Base-by-base conservation (phyloP, 2,113 vertebrate species). In the Syrmaticus mikado region DNA sequence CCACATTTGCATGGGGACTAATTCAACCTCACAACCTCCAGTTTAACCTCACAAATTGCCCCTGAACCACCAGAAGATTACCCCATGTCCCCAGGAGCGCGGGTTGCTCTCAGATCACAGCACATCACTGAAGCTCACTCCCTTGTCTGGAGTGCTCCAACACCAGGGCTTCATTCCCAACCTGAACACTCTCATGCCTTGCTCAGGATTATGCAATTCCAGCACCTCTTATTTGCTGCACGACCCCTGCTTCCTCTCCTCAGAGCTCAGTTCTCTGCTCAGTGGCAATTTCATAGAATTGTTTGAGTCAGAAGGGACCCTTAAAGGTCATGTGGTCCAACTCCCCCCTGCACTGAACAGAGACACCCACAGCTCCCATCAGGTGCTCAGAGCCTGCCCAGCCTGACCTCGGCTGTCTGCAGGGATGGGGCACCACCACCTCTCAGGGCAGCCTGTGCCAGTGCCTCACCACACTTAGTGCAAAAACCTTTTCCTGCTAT, bases 11-110 rank as follows among this genome's bases (percentile, higher is more conserved):
- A 70, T 11, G 15, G 53, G n/a, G 28, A 30, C 11, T 45, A 62
- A 48, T 70, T 66, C 84, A 72, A 85, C 80, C 38, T 67, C 46
- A 22, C 50, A 46, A 87, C 74, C 58, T 93, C 30, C 73, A 73
- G 16, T 53, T 61, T 68, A 85, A 94, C 66, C 53, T 87, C 65
- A 45, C 8, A 74, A 91, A 50, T 62, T 65, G 27, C 58, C 78
- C 78, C 45, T 58, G 71, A 82, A n/a, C 27, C 40, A 66, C 17
- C 36, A 61, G 65, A 16, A 32, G n/a, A 41, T 40, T 24, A 57
- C 45, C 21, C n/a, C 3, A 17, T 34, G 38, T 30, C 57, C 50
- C n/a, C 52, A 61, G 2, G 10, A 64, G 11, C 74, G 22, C 57
- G 52, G 50, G 13, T 71, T 52, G 62, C 38, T 85, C 87, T 72